Percentiles rank a stretch among this genome's conserved stretches.
Evolutionary conservation across 2,113 vertebrate species (phyloP).

Genomic region (Gila orcuttii): DNA sequence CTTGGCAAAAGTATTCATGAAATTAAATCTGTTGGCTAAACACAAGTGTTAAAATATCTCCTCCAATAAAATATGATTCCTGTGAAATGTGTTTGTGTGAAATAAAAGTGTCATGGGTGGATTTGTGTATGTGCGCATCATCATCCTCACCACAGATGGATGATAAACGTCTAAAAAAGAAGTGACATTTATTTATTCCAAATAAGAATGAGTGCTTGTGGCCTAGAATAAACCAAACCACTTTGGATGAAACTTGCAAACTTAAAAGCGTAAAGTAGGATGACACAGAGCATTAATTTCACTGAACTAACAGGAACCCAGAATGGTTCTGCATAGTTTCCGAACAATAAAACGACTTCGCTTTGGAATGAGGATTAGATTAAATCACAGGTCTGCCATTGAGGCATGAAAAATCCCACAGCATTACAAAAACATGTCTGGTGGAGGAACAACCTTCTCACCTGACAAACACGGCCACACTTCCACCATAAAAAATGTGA

Average conservation of each 20-base stretch:
- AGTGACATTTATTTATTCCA: constrained; percentile 45
- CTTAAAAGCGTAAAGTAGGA: constrained; percentile 48
- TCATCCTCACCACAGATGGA: constrained; percentile 45
- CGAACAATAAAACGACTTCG: constrained; percentile 37
- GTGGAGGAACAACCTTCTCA: constrained; percentile 36
- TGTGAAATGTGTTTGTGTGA: constrained; percentile 17
- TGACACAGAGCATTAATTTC: constrained; percentile 26
- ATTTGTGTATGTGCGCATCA: constrained; percentile 29
- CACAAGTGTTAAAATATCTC: neutral
- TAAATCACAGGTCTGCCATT: constrained; percentile 41
- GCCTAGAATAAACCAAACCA: constrained; percentile 48
- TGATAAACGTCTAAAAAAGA: constrained; percentile 25
- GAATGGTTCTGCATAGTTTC: constrained; percentile 49
- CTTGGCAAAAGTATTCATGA: neutral
- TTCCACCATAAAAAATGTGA: constrained; percentile 10
- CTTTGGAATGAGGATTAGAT: constrained; percentile 49
- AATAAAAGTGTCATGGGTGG: neutral
- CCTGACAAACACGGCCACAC: constrained; percentile 25
- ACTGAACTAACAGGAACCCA: constrained; percentile 51
- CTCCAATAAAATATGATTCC: constrained; percentile 2
- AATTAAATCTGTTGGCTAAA: constrained; percentile 19
- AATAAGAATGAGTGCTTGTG: constrained; percentile 46
- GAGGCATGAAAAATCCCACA: constrained; percentile 46
- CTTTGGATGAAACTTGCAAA: constrained; percentile 18
- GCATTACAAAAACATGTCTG: constrained; percentile 47